Evolutionary conservation across 2,888 invertebrate genomes (phyloP).

Genomic region (Meandrusa payeni): DNA sequence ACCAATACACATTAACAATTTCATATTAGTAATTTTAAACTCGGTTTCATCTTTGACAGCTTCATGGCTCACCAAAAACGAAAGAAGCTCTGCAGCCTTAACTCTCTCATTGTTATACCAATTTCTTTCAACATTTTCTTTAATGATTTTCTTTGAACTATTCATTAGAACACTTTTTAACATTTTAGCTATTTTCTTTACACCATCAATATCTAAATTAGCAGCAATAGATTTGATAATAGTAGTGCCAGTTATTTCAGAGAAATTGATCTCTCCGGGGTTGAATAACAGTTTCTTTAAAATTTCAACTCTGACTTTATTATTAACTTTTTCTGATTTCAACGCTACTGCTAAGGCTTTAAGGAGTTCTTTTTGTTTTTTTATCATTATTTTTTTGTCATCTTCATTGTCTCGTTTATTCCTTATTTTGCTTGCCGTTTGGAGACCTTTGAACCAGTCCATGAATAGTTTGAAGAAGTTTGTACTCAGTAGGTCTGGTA

Average conservation of each 20-base stretch:
- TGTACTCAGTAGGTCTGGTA: constrained; percentile 82
- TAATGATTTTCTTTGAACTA: constrained; percentile 72
- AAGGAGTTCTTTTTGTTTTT: constrained; percentile 79
- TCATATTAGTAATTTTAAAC: constrained; percentile 84
- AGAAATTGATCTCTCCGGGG: constrained; percentile 87
- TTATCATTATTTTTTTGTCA: constrained; percentile 74
- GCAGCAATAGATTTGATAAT: constrained; percentile 83
- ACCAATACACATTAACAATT: constrained; percentile 83
- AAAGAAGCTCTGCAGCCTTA: constrained; percentile 80
- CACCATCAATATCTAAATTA: constrained; percentile 80
- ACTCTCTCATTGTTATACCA: constrained; percentile 86
- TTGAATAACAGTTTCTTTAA: constrained; percentile 83
- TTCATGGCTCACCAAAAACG: constrained; percentile 77
- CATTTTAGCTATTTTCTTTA: constrained; percentile 82
- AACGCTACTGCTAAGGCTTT: constrained; percentile 72
- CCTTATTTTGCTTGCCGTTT: constrained; percentile 79
- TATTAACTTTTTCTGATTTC: constrained; percentile 67
- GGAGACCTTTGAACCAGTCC: constrained; percentile 81
- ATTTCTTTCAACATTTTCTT: constrained; percentile 69
- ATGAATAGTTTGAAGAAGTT: constrained; percentile 84
- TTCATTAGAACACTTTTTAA: constrained; percentile 83
- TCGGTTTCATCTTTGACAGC: constrained; percentile 77
- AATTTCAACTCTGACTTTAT: constrained; percentile 77
- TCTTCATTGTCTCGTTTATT: constrained; percentile 70
- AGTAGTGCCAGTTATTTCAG: constrained; percentile 85